These are phyloP conservation scores for Lochmaea capreae DNA, from an alignment of 2,888 invertebrate species.

Conservation along the genomic window DNA sequence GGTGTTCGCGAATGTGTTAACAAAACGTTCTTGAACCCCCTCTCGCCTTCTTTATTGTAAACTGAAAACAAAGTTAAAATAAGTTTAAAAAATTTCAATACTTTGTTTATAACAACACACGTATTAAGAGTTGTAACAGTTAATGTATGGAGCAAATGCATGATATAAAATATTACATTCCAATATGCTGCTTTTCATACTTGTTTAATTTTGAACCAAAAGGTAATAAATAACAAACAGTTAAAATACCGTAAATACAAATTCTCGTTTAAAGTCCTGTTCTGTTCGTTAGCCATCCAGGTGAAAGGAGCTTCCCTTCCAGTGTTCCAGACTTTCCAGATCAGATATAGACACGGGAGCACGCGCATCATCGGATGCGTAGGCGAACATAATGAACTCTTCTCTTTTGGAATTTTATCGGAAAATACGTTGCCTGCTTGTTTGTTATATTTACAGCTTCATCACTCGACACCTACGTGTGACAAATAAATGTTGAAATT, in stretches of 20 bases:
- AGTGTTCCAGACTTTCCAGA: conserved; percentile 15
- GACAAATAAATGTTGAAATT: background rate
- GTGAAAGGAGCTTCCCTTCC: conserved; percentile 21
- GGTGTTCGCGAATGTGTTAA: no score
- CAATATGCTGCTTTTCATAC: no score
- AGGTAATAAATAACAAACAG: no score
- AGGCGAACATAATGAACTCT: conserved; percentile 12
- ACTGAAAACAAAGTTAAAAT: no score
- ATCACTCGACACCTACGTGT: background rate
- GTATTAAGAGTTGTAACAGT: no score
- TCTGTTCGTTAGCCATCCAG: conserved; percentile 14
- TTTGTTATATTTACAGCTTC: conserved; percentile 10
- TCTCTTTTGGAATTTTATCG: conserved; percentile 14
- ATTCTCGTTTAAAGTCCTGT: background rate
- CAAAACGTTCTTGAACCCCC: no score
- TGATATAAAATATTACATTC: no score
- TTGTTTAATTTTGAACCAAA: no score
- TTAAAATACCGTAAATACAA: background rate
- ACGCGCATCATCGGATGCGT: conserved; percentile 12
- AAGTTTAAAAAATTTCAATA: no score
- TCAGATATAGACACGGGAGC: conserved; percentile 12
- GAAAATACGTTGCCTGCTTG: conserved; percentile 15
- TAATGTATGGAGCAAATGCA: no score
- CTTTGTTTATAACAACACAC: no score
- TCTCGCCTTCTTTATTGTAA: no score